phyloP scores from a whole-genome alignment of 2,797 vertebrate species.

The Sparidentex hasta region DNA sequence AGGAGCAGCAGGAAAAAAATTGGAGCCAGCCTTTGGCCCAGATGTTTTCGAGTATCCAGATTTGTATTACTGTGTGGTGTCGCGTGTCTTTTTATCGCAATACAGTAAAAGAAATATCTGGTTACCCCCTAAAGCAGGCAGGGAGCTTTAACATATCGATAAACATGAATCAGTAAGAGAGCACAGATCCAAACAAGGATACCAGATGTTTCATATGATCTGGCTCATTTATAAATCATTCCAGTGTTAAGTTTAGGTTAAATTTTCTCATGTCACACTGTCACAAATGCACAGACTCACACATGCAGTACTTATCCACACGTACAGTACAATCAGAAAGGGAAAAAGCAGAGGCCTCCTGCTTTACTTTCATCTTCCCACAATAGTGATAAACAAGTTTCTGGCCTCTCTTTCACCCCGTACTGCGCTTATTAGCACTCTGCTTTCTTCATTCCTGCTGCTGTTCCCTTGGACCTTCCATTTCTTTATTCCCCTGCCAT shows the following conservation, averaged over 20 bases:
- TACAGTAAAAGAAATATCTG: neutral
- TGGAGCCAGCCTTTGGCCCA: neutral
- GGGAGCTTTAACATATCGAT: slow-evolving; percentile 8
- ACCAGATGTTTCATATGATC: slow-evolving; percentile 21
- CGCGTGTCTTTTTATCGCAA: neutral
- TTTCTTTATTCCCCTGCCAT: slow-evolving; percentile 29
- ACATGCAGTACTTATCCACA: slow-evolving; percentile 36
- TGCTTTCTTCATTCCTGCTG: slow-evolving; percentile 21
- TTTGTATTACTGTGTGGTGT: neutral
- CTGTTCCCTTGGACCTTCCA: slow-evolving; percentile 3
- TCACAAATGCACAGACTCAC: slow-evolving; percentile 5
- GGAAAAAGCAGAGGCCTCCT: slow-evolving; percentile 4
- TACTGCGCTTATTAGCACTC: slow-evolving; percentile 55
- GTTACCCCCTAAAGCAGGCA: slow-evolving; percentile 4
- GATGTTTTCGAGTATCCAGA: neutral
- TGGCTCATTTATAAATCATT: slow-evolving; percentile 42
- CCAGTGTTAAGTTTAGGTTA: neutral
- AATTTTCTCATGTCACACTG: slow-evolving; percentile 9
- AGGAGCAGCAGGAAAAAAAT: neutral
- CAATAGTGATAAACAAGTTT: slow-evolving; percentile 62
- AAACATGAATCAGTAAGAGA: slow-evolving; percentile 11
- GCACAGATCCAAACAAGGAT: neutral
- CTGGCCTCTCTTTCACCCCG: slow-evolving; percentile 66
- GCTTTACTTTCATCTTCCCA: slow-evolving; percentile 70
- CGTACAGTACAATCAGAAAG: slow-evolving; percentile 14